Evolutionary conservation across 2,113 vertebrate species (phyloP).

Genomic region (Ameiurus melas): DNA sequence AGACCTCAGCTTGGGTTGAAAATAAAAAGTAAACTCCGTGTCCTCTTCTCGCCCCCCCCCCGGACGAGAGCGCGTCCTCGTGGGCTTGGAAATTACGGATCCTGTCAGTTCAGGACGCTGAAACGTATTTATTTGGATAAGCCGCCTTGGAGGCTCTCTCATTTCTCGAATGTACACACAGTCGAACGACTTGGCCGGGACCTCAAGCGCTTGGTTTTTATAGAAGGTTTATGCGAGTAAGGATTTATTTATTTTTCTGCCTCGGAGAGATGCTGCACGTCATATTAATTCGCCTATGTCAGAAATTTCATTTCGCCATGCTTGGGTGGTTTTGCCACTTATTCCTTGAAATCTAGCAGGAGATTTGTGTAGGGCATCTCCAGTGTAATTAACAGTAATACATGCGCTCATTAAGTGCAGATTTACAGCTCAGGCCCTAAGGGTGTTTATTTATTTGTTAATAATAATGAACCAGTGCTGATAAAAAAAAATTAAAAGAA

Average conservation of each 20-base stretch:
- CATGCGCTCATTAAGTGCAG: constrained; percentile 20
- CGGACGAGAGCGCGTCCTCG: constrained; percentile 2
- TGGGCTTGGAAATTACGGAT: constrained; percentile 3
- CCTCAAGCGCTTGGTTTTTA: constrained; percentile 8
- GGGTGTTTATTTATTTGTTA: constrained; percentile 9
- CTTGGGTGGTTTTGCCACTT: constrained; percentile 20
- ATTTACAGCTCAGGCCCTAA: constrained; percentile 7
- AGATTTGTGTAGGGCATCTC: constrained; percentile 9
- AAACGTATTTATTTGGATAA: constrained; percentile 41
- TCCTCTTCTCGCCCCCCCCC: background rate
- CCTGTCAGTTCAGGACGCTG: constrained; percentile 21
- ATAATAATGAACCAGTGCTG: background rate
- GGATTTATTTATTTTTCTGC: constrained; percentile 42
- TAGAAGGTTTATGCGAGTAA: background rate
- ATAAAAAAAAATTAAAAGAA: too few relatives aligned
- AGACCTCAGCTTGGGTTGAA: constrained; percentile 17
- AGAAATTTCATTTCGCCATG: constrained; percentile 17
- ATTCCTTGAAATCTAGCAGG: background rate
- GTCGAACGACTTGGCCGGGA: constrained; percentile 27
- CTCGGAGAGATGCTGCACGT: constrained; percentile 7
- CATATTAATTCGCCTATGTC: constrained; percentile 37
- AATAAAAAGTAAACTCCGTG: background rate
- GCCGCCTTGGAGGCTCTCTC: constrained; percentile 19
- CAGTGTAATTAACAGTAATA: constrained; percentile 32
- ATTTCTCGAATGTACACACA: constrained; percentile 26